These are phyloP conservation scores for Phaetusa simplex DNA, from an alignment of 2,113 vertebrate genomes.

Conservation along the genomic window DNA sequence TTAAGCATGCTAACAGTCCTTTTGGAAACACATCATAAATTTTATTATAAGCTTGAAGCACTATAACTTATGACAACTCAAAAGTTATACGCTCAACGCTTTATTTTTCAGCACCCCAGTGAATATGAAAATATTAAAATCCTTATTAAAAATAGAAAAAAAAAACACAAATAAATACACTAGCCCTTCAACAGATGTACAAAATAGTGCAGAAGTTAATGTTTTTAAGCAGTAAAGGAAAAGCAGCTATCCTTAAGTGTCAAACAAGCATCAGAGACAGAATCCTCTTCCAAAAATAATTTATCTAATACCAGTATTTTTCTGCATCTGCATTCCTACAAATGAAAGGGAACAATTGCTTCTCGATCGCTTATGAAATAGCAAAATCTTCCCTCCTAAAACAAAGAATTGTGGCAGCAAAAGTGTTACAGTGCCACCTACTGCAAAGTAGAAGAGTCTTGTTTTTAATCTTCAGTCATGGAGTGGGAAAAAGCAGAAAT, in stretches of 20 bases:
- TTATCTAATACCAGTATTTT: background rate
- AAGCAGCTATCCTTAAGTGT: background rate
- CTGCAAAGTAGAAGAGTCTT: background rate
- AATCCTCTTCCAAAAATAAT: background rate
- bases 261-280: background rate
- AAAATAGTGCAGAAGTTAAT: background rate
- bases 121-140: background rate
- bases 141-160: background rate
- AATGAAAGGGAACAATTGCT: background rate
- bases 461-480: background rate
- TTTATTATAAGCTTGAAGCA: background rate
- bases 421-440: constrained; percentile 32
- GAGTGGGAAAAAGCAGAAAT: background rate
- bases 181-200: background rate
- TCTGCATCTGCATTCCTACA: background rate
- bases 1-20: background rate
- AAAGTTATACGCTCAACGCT: background rate
- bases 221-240: background rate
- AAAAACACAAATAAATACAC: background rate
- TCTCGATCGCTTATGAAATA: background rate
- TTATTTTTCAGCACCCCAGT: background rate
- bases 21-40: background rate
- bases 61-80: background rate
- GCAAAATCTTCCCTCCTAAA: background rate
- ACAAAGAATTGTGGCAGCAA: background rate